Percentiles rank a stretch among this genome's conserved stretches.
Conservation (phyloP, 1,140 invertebrate species). For the Heliconius hermathena region DNA sequence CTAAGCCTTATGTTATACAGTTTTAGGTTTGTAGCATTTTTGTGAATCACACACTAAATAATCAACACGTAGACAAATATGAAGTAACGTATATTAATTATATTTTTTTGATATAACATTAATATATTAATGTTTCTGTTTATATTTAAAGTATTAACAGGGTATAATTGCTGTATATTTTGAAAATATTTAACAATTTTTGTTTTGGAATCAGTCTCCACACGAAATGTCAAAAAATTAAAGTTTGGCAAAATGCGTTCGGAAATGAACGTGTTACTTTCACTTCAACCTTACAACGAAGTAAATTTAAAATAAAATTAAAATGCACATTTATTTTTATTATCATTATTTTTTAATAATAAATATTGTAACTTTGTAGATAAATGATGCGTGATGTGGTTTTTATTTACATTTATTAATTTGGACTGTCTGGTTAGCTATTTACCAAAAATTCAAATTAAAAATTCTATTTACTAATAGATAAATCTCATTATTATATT, state of each 20-base stretch:
- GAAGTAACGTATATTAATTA: neutral
- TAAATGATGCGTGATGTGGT: neutral
- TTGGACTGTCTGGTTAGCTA: neutral
- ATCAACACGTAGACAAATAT: conserved; percentile 41
- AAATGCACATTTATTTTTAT: too few relatives aligned
- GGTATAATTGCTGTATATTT: neutral
- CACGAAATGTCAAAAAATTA: conserved; percentile 42
- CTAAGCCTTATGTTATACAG: conserved; percentile 34
- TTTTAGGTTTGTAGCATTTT: conserved; percentile 27
- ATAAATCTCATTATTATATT: too few relatives aligned
- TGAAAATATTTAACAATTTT: conserved; percentile 20
- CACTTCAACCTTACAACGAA: conserved; percentile 14
- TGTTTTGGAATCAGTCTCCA: neutral
- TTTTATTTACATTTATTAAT: neutral
- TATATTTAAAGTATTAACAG: neutral
- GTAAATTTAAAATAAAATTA: neutral
- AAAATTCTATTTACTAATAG: neutral
- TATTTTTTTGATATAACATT: neutral
- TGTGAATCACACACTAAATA: conserved; percentile 17
- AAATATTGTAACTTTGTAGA: neutral
- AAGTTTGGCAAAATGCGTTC: conserved; percentile 42
- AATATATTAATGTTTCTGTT: neutral
- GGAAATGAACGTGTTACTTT: conserved; percentile 37
- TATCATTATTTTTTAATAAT: neutral
- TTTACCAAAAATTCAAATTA: neutral